Evolutionary conservation across 2,888 invertebrate species (phyloP), one percentile per base, ranked within the genome.

Genomic region (Plemyria rubiginata): DNA sequence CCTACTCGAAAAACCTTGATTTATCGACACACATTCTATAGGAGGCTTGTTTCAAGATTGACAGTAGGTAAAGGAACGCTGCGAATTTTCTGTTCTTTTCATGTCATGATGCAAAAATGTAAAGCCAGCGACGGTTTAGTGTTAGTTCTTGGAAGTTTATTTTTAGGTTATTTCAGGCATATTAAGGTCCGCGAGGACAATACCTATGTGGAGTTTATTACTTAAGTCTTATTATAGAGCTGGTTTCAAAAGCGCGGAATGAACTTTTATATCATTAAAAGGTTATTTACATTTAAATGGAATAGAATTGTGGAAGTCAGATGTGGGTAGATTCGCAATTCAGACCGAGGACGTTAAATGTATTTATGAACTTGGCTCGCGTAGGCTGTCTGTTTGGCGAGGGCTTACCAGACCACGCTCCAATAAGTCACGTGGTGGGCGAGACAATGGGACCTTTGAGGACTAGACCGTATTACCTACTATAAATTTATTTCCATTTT

Each of bases 371-470:
- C 50, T 50, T 50, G 50, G 32, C 13, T 50, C 67, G 73, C 72
- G 85, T 84, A 75, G 86, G 87, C 69, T 62, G 75, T 72, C 57
- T 71, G 72, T 85, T 85, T 84, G 80, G 81, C 78, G 75, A 84
- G 80, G 79, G 76, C 43, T 66, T 65, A 28, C 13, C 12, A 36
- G 22, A 36, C 66, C 65, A 65, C 60, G 54, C 60, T 66, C 65
- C 68, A 58, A 62, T 60, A 54, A 60, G 54, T 57, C 58, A 62
- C 68, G 57, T 62, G 67, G 81, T 82, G 79, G 85, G 84, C 73
- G 81, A 77, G 16, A 80, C 85, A 85, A 86, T 85, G 72, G 77
- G 67, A 40, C 68, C 65, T 68, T 70, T 51, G 59, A 59, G 46
- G 65, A 65, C 57, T n/a, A 51, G 46, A 55, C 48, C 16, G 13